Evolutionary conservation across 92 coral and sea anemone genomes (phyloP).

Genomic region (Metridium senile): DNA sequence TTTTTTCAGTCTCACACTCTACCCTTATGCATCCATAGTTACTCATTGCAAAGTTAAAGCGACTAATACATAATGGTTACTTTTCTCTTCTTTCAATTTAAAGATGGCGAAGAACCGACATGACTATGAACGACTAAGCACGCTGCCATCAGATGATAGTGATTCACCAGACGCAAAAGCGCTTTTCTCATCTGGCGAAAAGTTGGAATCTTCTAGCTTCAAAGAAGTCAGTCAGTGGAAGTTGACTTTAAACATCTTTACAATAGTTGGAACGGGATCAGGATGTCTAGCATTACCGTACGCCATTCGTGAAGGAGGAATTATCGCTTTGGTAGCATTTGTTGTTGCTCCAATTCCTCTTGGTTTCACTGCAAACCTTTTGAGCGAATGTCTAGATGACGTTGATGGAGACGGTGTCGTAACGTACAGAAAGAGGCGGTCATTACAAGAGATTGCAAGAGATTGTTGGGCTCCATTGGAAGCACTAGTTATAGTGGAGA

Average conservation of each 20-base stretch:
- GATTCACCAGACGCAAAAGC: background rate
- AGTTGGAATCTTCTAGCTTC: background rate
- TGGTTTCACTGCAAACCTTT: slow-evolving; percentile 52
- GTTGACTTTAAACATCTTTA: slow-evolving; percentile 46
- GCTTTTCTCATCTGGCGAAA: background rate
- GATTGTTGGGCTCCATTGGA: slow-evolving; percentile 47
- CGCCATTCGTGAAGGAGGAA: slow-evolving; percentile 58
- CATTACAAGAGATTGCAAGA: slow-evolving; percentile 55
- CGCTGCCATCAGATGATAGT: no score
- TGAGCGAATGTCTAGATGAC: slow-evolving; percentile 53
- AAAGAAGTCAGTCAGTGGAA: slow-evolving; percentile 26
- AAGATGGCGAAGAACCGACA: no score
- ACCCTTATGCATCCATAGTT: no score
- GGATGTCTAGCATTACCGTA: slow-evolving; percentile 64
- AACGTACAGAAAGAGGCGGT: slow-evolving; percentile 38
- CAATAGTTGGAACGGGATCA: slow-evolving; percentile 53
- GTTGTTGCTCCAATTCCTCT: slow-evolving; percentile 37
- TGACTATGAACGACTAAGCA: no score
- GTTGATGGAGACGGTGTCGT: slow-evolving; percentile 3
- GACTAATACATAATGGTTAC: no score
- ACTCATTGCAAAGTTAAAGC: no score
- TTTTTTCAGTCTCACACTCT: no score
- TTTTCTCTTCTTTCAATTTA: no score
- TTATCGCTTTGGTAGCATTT: slow-evolving; percentile 36
- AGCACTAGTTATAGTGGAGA: background rate